Evolutionary conservation across 2,888 invertebrate species (phyloP).

Genomic region (Stenoptilia bipunctidactyla): DNA sequence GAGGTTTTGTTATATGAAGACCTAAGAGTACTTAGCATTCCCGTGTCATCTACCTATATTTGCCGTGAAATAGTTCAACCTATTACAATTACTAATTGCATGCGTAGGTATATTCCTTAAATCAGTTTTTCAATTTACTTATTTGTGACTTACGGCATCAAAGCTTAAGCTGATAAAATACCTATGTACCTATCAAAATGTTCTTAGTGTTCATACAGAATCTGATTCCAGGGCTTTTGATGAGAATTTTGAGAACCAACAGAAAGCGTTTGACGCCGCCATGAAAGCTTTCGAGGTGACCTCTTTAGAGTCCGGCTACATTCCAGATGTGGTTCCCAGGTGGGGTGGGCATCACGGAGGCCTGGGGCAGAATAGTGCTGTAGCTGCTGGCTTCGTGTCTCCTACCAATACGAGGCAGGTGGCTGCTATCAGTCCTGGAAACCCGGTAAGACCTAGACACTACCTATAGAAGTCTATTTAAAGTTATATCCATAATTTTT

Average conservation of each 20-base stretch:
- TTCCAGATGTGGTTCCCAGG: conserved; percentile 43
- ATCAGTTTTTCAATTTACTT: too few relatives aligned
- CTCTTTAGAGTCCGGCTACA: conserved; percentile 36
- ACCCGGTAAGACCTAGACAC: conserved; percentile 59
- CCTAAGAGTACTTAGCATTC: too few relatives aligned
- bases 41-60: too few relatives aligned
- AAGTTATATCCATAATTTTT: too few relatives aligned
- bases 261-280: conserved; percentile 43
- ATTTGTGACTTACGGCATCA: too few relatives aligned
- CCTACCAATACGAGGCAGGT: conserved; percentile 69
- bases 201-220: background rate
- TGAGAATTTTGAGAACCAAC: conserved; percentile 39
- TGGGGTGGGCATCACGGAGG: conserved; percentile 16
- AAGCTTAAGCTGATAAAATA: too few relatives aligned
- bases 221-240: conserved; percentile 44
- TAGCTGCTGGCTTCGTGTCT: conserved; percentile 65
- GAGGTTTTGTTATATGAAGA: too few relatives aligned
- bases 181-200: too few relatives aligned
- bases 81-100: too few relatives aligned
- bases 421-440: conserved; percentile 71
- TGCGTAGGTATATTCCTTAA: too few relatives aligned
- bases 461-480: too few relatives aligned
- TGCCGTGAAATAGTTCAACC: too few relatives aligned
- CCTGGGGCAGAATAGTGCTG: conserved; percentile 39
- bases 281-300: conserved; percentile 51